A percentile compares a stretch with the other conserved stretches of the same genome.
These are phyloP conservation scores for Irena cyanogastra DNA, from an alignment of 2,113 vertebrate species.

Conservation along the genomic window DNA sequence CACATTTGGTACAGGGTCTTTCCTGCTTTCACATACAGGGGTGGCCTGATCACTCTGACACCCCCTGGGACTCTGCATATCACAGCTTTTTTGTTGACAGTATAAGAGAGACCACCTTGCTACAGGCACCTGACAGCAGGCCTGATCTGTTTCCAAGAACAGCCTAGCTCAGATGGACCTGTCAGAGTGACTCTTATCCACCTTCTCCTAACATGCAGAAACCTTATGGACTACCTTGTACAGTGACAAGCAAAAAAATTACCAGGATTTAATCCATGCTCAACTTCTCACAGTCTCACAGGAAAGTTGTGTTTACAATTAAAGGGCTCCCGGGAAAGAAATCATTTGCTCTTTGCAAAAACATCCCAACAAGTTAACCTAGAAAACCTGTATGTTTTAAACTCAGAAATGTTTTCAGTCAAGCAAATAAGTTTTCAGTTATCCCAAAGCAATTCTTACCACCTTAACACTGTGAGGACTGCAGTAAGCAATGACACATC, in stretches of 20 bases:
- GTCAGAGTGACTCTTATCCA: not conserved
- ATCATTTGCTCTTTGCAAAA: not conserved
- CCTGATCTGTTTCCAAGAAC: not conserved
- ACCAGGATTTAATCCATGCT: not conserved
- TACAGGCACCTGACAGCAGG: not conserved
- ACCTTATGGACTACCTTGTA: not conserved
- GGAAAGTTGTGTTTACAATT: not conserved
- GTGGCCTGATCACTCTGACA: not conserved
- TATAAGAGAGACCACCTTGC: not conserved
- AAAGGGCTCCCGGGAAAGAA: not conserved
- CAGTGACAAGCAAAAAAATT: not conserved
- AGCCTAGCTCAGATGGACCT: not conserved
- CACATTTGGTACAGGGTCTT: not conserved
- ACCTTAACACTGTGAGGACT: not conserved
- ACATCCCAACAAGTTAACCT: not conserved
- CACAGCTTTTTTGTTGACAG: not conserved
- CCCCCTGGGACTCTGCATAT: not conserved
- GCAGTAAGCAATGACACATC: not conserved
- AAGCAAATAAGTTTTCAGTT: not conserved
- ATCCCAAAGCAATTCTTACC: not conserved
- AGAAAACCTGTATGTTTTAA: not conserved
- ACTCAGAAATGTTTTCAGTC: not conserved
- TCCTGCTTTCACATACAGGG: not conserved
- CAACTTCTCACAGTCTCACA: not conserved
- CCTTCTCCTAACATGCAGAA: not conserved